Evolutionary conservation across 2,888 invertebrate genomes (phyloP), one percentile per base, ranked within the genome.

Genomic region (Macrophya alboannulata): DNA sequence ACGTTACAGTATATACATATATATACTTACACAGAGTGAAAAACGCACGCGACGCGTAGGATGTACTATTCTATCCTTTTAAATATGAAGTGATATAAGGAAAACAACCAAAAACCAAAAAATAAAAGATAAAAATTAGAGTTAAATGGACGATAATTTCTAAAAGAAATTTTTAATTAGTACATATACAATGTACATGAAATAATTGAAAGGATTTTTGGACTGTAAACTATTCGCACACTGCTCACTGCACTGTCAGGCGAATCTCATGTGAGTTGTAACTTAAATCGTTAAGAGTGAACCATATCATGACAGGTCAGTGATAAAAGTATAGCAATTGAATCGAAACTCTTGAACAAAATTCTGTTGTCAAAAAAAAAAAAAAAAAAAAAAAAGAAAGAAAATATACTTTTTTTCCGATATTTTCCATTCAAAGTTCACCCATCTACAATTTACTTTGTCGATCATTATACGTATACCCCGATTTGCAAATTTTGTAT

Each of bases 31-130:
- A n/a, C n/a, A 6, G 40, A 21, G 40, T 40, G 17, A 72, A 72
- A 72, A 45, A n/a, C n/a, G n/a, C 72, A 72, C 72, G 40, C 10
- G 72, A 45, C 72, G 72, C n/a, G 12, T 15, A 10, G 21, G 2
- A 62, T 1, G 21, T 12, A 25, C 21, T 25, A 62, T 25, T n/a
- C n/a, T n/a, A 51, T 51, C 17, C 5, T 5, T 51, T 1, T 0
- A n/a, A 51, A 51, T 51, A 51, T 51, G 51, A 51, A 51, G 51
- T 51, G n/a, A 51, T 51, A n/a, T n/a, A n/a, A n/a, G n/a, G n/a
- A n/a, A n/a, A n/a, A n/a, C n/a, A n/a, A n/a, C n/a, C n/a, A n/a
- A n/a, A n/a, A n/a, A n/a, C n/a, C n/a, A n/a, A n/a, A n/a, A n/a
- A n/a, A n/a, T n/a, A n/a, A n/a, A n/a, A n/a, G n/a, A n/a, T n/a